Percentiles rank a stretch among this genome's conserved stretches.
phyloP scores from a whole-genome alignment of 2,113 vertebrate species.

The Porphyrio hochstetteri region DNA sequence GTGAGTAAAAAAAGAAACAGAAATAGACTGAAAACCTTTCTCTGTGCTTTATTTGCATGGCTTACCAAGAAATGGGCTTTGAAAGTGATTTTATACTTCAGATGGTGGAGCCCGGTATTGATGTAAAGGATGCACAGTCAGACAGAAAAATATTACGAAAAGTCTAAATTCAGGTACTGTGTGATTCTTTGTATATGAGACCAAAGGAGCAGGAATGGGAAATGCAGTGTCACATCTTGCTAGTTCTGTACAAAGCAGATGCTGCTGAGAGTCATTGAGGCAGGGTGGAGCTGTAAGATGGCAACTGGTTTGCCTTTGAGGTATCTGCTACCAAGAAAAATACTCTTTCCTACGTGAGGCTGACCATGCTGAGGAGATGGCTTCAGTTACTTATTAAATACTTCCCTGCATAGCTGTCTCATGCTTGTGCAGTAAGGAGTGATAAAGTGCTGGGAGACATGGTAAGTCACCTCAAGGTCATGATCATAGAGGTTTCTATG shows the following conservation, averaged over 20 bases:
- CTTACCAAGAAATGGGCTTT: neutral
- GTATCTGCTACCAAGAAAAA: constrained; percentile 1
- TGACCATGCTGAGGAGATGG: neutral
- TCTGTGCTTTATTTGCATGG: neutral
- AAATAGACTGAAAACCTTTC: neutral
- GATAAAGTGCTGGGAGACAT: neutral
- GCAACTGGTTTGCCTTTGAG: neutral
- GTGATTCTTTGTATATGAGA: neutral
- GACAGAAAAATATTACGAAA: neutral
- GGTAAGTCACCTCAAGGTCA: neutral
- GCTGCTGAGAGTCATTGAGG: neutral
- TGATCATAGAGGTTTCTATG: neutral
- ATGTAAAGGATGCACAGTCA: neutral
- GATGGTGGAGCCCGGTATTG: neutral
- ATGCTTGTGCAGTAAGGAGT: neutral
- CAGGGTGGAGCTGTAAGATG: neutral
- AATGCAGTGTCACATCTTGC: neutral
- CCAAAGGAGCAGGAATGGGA: neutral
- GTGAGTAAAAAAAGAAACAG: neutral
- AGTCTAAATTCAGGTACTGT: neutral
- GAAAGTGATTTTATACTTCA: neutral
- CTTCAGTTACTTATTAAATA: neutral
- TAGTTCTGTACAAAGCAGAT: neutral
- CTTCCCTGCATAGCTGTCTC: neutral
- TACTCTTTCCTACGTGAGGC: neutral